phyloP scores from a whole-genome alignment of 2,113 vertebrate genomes.

The Trogon surrucura region DNA sequence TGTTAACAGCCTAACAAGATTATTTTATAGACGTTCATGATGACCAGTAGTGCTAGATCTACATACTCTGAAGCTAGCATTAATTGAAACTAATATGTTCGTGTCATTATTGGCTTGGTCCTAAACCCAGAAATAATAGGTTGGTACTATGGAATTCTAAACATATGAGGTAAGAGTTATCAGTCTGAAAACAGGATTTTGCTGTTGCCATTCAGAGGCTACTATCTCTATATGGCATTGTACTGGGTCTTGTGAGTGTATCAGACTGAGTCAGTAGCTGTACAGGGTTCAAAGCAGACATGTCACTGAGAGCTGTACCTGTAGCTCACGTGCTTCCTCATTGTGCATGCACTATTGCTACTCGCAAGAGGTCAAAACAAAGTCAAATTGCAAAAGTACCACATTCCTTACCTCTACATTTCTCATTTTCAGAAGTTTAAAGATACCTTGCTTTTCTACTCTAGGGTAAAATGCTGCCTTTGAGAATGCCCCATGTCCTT shows the following conservation, averaged over 20 bases:
- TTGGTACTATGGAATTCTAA: not conserved
- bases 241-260: not conserved
- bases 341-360: not conserved
- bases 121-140: not conserved
- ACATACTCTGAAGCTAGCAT: not conserved
- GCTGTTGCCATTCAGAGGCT: not conserved
- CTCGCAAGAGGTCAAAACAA: not conserved
- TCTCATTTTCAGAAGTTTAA: not conserved
- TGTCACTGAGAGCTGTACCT: no score
- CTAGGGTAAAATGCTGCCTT: not conserved
- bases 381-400: not conserved
- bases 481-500: not conserved
- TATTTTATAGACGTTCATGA: not conserved
- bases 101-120: not conserved
- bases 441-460: not conserved
- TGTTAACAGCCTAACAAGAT: not conserved
- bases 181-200: not conserved
- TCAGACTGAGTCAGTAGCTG: not conserved
- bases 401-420: not conserved
- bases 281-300: fast-evolving
- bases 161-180: not conserved
- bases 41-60: not conserved
- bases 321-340: not conserved
- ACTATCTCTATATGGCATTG: not conserved
- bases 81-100: not conserved